phyloP scores from a whole-genome alignment of 1,140 invertebrate species.

The Lepidostoma basale region DNA sequence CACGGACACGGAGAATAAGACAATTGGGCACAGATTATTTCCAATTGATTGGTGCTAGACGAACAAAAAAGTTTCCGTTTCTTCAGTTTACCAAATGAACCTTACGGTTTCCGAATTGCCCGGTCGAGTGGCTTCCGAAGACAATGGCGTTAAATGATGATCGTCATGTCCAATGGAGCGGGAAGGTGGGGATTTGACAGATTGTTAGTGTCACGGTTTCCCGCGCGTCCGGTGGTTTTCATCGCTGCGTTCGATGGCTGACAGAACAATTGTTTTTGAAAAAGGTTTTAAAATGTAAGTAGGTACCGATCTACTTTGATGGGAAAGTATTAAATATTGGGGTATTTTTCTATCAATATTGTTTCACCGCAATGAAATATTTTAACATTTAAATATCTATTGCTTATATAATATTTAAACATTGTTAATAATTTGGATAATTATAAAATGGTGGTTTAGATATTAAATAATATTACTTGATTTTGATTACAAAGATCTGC shows the following conservation, averaged over 20 bases:
- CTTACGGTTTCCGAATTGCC: conserved; percentile 27
- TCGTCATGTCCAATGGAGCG: conserved; percentile 18
- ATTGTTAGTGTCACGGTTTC: conserved; percentile 31
- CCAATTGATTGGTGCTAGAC: conserved; percentile 5
- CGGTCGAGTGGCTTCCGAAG: conserved; percentile 29
- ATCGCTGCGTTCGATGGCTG: background rate
- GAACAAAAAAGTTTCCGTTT: conserved; percentile 25
- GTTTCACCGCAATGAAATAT: too few species aligned
- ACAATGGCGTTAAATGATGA: conserved; percentile 38
- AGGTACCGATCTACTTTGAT: too few species aligned
- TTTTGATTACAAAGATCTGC: too few species aligned
- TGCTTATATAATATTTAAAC: too few species aligned
- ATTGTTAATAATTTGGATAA: too few species aligned
- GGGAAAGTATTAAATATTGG: too few species aligned
- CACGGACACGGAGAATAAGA: conserved; percentile 4
- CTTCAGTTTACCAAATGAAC: conserved; percentile 23
- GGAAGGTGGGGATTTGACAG: conserved; percentile 41
- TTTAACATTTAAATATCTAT: too few species aligned
- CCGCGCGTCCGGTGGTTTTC: background rate
- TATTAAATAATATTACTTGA: too few species aligned
- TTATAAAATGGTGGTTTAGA: too few species aligned
- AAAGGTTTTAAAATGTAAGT: too few species aligned
- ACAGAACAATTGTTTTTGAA: background rate
- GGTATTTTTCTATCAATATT: too few species aligned
- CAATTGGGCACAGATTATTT: background rate